Base-by-base conservation (phyloP, 2,888 invertebrate genomes). In the Geophilus truncorum region DNA sequence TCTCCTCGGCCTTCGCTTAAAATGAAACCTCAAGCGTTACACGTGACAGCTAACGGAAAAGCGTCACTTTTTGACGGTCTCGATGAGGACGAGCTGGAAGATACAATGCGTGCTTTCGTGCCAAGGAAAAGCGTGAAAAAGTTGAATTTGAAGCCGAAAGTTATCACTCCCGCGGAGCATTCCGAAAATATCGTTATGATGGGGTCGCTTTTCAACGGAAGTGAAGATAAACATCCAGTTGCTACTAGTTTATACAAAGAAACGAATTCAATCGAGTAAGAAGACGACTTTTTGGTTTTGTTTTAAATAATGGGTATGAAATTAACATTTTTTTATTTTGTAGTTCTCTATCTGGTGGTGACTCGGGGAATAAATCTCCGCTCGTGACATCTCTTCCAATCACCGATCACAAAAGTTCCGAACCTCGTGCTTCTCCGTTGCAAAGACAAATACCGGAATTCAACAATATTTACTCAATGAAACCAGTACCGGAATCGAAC, bases 11-110 rank as follows among this genome's bases (percentile, higher is more conserved):
- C 89, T 5, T 87, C 88, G 21, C 87, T 89, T 6, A 90, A 90
- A 78, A 86, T 89, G 77, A 91, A 91, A 88, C 90, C 93, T 1
- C 90, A 90, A 84, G 88, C 90, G 0, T 88, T 89, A 81, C 84
- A 85, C 77, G 84, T 85, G 23, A 83, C 85, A 36, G 83, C 85
- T 6, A 86, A 84, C 83, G 85, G 23, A 86, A 93, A 82, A 92
- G 87, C 81, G n/a, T 82, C 84, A 83, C 83, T 97, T 0, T 97
- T 97, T 87, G 96, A 95, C 85, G 96, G 95, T 0, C 87, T 95
- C 0, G 94, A 94, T 83, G 95, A 95, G 84, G 92, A 92, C 10
- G 93, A 94, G 75, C 86, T 86, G 76, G 82, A 82, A 12, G 81
- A 80, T 12, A 57, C 82, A 5, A 82, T 83, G 21, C 88, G 88